Base-by-base conservation (phyloP, 2,113 vertebrate species). In the Dipodomys merriami region DNA sequence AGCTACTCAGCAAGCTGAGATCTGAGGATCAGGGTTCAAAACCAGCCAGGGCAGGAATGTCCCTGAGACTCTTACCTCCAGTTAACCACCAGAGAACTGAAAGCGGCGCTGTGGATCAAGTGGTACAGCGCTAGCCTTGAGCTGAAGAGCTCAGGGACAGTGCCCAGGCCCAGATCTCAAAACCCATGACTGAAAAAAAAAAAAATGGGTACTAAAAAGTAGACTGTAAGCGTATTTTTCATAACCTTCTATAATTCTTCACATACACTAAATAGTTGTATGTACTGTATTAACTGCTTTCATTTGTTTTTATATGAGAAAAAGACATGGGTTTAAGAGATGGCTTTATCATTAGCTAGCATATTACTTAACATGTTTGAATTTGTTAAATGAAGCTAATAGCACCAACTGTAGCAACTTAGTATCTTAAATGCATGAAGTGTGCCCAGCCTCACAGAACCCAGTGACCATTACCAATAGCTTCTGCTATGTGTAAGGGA, bases 161-260 rank as follows among this genome's bases (percentile, higher is more conserved):
- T 39, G 39, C 39, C 39, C 39, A 39, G 39, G 39, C 39, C 39
- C 39, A 39, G 39, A 39, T 39, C 39, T 39, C 39, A 39, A 39
- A 39, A 39, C 39, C 39, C 39, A 39, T 39, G 39, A 39, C 39
- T 39, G 35, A 39, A 39, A 39, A 39, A 39, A 39, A 39, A 39
- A 95, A 96, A 86, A 96, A 57, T 19, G 71, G 6, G 23, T 33
- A 39, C 49, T 90, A 74, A n/a, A 44, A 90, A 91, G 64, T 57
- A 82, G 44, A 83, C 44, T 46, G 13, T 57, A 44, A 53, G 22
- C 49, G 7, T 73, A 53, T 88, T 80, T 85, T 22, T 35, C 22
- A 13, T 44, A 85, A 33, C 2, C n/a, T 3, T 44, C 8, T 60
- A 4, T 23, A 0, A 65, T 87, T 23, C 57, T 90, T 88, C 1